Base-by-base conservation (phyloP, 64 coral and sea anemone species). In the Trachythela sp. region DNA sequence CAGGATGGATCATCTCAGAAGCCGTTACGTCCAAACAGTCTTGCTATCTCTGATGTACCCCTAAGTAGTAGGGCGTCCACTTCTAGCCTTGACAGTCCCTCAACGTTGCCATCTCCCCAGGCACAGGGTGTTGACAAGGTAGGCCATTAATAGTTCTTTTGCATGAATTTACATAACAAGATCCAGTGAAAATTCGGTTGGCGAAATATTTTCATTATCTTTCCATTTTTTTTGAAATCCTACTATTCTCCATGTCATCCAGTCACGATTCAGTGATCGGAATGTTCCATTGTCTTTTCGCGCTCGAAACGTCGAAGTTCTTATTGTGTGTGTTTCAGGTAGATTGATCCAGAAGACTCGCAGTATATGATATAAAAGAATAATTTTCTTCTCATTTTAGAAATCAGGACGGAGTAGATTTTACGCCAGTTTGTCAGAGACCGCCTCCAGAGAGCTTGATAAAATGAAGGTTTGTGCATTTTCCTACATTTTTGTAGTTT, bases 331-430 rank as follows among this genome's bases (percentile, higher is more conserved):
- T n/a, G n/a, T n/a, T n/a, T n/a, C n/a, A n/a, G n/a, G n/a, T n/a
- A n/a, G n/a, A n/a, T n/a, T n/a, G n/a, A n/a, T n/a, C n/a, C n/a
- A n/a, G n/a, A n/a, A n/a, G n/a, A n/a, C 48, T 49, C 48, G 48
- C 48, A 6, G 7, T 49, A 49, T 15, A 49, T 49, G 18, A n/a
- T n/a, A n/a, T 3, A 3, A 6, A 11, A 59, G 18, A 59, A 26
- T 76, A 26, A 14, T 77, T 84, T 85, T 20, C 18, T 6, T 90
- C 83, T 48, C 20, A 52, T 33, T 32, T 14, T 56, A 87, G 89
- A 40, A 89, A 77, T 93, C 92, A 32, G 94, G 94, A 91, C 92
- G 94, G 77, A 99, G 96, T 26, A 93, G 85, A 13, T 99, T 99
- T 80, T 99, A 95, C 64, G 89, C 89, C 48, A 70, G 88, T 60